Percentiles rank a stretch among this genome's conserved stretches.
Evolutionary conservation across 2,113 vertebrate species (phyloP).

Genomic region (Cavia aperea): DNA sequence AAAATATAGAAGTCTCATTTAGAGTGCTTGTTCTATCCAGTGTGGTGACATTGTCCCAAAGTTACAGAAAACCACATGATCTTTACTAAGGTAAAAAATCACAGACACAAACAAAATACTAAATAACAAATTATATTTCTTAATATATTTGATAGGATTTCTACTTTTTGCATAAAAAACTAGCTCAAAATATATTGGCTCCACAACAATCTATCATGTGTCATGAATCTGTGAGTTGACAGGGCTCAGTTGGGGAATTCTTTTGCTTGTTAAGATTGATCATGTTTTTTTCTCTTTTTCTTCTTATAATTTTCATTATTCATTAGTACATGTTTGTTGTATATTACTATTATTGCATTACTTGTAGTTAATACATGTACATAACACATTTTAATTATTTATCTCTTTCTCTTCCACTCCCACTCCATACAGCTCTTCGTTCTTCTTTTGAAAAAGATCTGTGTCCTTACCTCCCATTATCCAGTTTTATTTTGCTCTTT

Average conservation of each 20-base stretch:
- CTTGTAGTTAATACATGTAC: background rate
- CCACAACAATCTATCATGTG: background rate
- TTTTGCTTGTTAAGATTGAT: background rate
- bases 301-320: background rate
- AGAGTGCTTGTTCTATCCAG: background rate
- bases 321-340: background rate
- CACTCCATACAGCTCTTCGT: too few relatives aligned
- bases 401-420: too few relatives aligned
- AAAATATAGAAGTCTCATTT: background rate
- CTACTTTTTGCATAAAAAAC: background rate
- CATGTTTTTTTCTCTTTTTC: background rate
- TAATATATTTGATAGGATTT: background rate
- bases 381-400: background rate
- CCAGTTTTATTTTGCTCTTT: background rate
- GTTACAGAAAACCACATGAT: background rate
- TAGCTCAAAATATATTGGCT: background rate
- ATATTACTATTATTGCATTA: background rate
- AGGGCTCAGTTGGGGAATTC: background rate
- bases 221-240: background rate
- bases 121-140: background rate
- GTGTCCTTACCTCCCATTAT: background rate
- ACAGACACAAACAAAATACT: background rate
- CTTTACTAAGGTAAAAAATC: background rate
- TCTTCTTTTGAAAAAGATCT: too few relatives aligned
- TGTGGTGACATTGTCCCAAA: accelerated